These are phyloP conservation scores for Caenorhabditis briggsae DNA, from an alignment of 1,140 invertebrate genomes.

Conservation along the genomic window DNA sequence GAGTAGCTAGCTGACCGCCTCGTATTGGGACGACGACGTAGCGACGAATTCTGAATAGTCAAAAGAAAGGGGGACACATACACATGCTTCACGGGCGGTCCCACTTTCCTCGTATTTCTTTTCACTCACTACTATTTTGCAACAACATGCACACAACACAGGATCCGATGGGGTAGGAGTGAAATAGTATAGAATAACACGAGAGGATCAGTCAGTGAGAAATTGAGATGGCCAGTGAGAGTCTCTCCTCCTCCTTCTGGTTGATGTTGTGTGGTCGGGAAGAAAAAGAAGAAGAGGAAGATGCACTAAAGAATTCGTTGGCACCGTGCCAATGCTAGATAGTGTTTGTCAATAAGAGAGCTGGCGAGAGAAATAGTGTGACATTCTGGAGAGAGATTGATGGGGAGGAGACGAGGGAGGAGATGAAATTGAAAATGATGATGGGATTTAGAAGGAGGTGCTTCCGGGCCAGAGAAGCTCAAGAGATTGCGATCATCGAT, in stretches of 20 bases:
- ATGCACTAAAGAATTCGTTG: constrained; percentile 13
- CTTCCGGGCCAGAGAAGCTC: neutral
- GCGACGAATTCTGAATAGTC: constrained; percentile 40
- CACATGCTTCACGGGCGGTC: constrained; percentile 47
- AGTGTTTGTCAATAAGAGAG: constrained; percentile 32
- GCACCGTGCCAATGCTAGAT: constrained; percentile 18
- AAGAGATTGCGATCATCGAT: constrained; percentile 27
- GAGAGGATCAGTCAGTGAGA: constrained; percentile 1
- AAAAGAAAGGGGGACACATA: constrained; percentile 18
- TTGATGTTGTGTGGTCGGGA: neutral
- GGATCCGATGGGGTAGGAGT: neutral
- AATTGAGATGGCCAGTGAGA: constrained; percentile 53
- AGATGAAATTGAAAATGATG: constrained; percentile 40
- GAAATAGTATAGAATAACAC: constrained; percentile 31
- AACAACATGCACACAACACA: constrained; percentile 55
- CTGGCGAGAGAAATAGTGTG: neutral
- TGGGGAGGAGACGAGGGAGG: neutral
- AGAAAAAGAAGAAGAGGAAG: neutral
- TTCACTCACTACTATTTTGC: constrained; percentile 53
- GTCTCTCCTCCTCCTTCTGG: neutral
- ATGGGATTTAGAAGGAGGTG: constrained; percentile 21
- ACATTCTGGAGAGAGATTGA: constrained; percentile 32
- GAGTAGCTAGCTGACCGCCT: constrained; percentile 9
- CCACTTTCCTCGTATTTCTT: constrained; percentile 36
- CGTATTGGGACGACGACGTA: neutral